These are phyloP conservation scores for Saimiri boliviensis DNA, from an alignment of 2,113 vertebrate genomes.

Conservation along the genomic window DNA sequence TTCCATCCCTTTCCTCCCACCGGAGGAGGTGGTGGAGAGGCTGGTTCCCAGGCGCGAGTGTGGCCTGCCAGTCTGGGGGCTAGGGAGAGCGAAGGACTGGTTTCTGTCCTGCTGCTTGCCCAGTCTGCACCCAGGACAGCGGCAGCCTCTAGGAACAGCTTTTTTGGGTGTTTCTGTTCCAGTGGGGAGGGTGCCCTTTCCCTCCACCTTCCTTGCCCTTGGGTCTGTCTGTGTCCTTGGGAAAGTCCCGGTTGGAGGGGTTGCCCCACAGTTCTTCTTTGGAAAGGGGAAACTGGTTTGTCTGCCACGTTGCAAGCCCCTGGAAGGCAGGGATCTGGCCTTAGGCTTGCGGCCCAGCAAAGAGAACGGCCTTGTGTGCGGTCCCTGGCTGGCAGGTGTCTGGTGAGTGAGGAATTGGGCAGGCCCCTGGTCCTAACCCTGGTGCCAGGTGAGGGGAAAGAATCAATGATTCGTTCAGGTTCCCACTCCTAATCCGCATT, in stretches of 20 bases:
- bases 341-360: background rate
- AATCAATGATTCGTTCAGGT: background rate
- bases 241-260: background rate
- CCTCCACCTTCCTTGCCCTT: background rate
- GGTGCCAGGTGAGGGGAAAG: background rate
- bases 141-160: background rate
- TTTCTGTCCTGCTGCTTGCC: background rate
- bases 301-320: background rate
- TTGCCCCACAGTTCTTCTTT: background rate
- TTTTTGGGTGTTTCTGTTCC: background rate
- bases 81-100: background rate
- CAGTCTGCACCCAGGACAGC: background rate
- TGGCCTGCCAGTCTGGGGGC: background rate
- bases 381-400: background rate
- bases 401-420: too few species aligned
- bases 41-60: background rate
- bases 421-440: background rate
- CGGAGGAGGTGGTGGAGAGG: background rate
- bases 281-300: background rate
- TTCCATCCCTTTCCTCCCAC: too few species aligned
- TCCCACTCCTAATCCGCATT: background rate
- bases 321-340: background rate
- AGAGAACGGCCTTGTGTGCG: background rate
- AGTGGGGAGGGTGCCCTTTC: fast-evolving
- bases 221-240: background rate